phyloP scores from a whole-genome alignment of 64 coral and sea anemone species.

The Dendronephthya gigantea region DNA sequence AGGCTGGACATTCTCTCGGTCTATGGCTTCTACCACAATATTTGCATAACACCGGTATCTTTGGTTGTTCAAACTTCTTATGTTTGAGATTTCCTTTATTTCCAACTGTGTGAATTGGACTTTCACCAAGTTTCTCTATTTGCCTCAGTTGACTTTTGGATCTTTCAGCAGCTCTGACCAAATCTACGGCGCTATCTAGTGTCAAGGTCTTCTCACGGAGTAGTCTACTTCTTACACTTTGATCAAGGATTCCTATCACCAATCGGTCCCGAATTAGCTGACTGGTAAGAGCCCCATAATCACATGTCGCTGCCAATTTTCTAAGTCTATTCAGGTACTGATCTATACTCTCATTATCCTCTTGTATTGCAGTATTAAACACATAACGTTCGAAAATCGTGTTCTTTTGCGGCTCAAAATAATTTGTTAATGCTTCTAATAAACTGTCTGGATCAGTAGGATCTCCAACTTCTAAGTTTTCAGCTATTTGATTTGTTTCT shows the following conservation, averaged over 20 bases:
- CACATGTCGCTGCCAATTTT: slow-evolving; percentile 17
- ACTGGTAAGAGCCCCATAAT: not conserved
- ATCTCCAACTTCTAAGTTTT: not conserved
- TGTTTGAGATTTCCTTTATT: not conserved
- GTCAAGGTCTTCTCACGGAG: no score
- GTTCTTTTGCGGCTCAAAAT: slow-evolving; percentile 11
- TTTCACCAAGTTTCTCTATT: not conserved
- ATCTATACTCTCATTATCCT: slow-evolving; percentile 18
- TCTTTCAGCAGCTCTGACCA: not conserved
- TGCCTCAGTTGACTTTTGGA: not conserved
- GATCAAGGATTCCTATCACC: not conserved
- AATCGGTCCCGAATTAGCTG: not conserved
- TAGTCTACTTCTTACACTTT: not conserved
- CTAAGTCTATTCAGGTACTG: slow-evolving; percentile 10
- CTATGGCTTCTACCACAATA: not conserved
- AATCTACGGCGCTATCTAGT: no score
- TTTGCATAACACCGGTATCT: not conserved
- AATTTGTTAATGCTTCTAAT: not conserved
- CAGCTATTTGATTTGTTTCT: not conserved
- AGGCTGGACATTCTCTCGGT: not conserved
- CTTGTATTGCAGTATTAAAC: slow-evolving; percentile 10
- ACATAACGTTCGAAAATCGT: slow-evolving; percentile 21
- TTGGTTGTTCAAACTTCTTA: not conserved
- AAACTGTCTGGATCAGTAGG: not conserved
- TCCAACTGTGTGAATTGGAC: not conserved